Percentiles rank a stretch among this genome's conserved stretches.
These are phyloP conservation scores for Heptranchias perlo DNA, from an alignment of 2,113 vertebrate genomes.

Conservation along the genomic window DNA sequence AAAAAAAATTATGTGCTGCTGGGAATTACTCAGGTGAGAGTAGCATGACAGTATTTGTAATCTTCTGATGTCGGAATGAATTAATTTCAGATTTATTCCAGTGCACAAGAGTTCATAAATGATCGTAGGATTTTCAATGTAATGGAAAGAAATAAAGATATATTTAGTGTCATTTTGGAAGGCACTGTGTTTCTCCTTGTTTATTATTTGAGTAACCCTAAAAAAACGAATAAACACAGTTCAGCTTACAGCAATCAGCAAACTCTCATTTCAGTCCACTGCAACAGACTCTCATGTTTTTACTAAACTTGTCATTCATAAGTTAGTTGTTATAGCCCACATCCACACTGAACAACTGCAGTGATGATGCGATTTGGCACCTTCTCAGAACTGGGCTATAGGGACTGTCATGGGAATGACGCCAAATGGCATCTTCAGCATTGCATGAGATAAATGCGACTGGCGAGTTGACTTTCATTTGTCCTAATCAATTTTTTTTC, in stretches of 20 bases:
- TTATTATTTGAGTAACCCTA: background rate
- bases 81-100: background rate
- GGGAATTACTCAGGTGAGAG: background rate
- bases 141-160: background rate
- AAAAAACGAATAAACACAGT: background rate
- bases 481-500: background rate
- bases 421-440: background rate
- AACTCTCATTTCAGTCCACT: background rate
- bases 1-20: background rate
- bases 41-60: background rate
- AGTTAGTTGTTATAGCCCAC: background rate
- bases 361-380: constrained; percentile 2
- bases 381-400: background rate
- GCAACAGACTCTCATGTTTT: background rate
- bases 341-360: constrained; percentile 27
- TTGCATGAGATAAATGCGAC: background rate
- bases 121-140: background rate
- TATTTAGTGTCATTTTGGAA: background rate
- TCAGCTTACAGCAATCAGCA: too few relatives aligned
- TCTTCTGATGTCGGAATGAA: background rate
- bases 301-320: background rate
- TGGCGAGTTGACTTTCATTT: background rate
- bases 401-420: constrained; percentile 8
- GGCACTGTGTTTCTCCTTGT: background rate
- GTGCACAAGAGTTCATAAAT: background rate